Evolutionary conservation across 2,797 vertebrate species (phyloP).

Genomic region (Chaunax sp.): DNA sequence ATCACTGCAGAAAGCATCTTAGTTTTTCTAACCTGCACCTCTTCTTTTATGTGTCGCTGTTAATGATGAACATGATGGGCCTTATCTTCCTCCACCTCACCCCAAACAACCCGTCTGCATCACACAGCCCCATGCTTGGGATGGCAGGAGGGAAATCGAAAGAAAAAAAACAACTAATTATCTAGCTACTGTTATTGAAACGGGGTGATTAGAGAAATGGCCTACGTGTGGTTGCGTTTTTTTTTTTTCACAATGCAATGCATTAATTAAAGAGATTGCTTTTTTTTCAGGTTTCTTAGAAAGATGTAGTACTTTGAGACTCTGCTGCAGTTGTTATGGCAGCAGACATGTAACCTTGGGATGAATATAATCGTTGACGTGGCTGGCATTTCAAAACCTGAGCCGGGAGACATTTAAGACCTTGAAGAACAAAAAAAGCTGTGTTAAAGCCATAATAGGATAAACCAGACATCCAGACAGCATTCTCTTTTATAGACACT

Average conservation of each 20-base stretch:
- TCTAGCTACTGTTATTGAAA: conserved; percentile 38
- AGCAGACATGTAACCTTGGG: conserved; percentile 58
- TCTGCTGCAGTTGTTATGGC: conserved; percentile 48
- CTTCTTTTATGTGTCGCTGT: conserved; percentile 72
- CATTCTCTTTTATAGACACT: conserved; percentile 41
- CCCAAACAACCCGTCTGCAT: conserved; percentile 46
- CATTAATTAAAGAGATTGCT: conserved; percentile 17
- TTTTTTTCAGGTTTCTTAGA: conserved; percentile 14
- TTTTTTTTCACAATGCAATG: too few relatives aligned
- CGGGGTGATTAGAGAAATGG: conserved; percentile 34
- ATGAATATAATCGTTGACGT: conserved; percentile 58
- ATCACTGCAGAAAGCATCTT: conserved; percentile 48
- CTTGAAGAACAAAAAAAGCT: conserved; percentile 61
- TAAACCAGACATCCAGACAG: conserved; percentile 44
- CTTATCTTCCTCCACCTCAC: conserved; percentile 61
- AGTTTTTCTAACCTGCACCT: conserved; percentile 27
- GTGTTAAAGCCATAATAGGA: conserved; percentile 57
- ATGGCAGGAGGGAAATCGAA: background rate
- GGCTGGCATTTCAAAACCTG: conserved; percentile 47
- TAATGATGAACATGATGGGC: conserved; percentile 67
- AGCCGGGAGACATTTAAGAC: conserved; percentile 39
- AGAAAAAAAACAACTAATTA: conserved; percentile 38
- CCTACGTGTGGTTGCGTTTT: conserved; percentile 13
- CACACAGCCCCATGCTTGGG: conserved; percentile 25
- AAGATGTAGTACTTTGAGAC: conserved; percentile 23